These are phyloP conservation scores for Autographa gamma DNA, from an alignment of 2,888 invertebrate species.

Conservation along the genomic window DNA sequence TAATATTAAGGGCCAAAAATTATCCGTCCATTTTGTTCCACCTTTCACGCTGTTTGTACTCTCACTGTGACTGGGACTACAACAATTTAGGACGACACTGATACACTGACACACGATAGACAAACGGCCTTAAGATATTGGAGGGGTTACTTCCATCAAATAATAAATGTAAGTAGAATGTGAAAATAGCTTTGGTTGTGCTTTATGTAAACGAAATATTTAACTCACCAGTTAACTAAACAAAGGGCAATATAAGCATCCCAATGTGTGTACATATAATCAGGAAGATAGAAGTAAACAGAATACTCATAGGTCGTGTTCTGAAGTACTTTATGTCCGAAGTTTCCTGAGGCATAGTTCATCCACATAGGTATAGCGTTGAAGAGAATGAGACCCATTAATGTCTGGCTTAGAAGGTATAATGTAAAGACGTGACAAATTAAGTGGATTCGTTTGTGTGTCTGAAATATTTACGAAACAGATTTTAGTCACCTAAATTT, in stretches of 20 bases:
- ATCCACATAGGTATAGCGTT: constrained; percentile 29
- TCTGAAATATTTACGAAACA: constrained; percentile 27
- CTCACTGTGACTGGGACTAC: too few species aligned
- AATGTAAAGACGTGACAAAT: constrained; percentile 16
- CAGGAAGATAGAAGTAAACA: constrained; percentile 32
- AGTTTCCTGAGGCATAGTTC: constrained; percentile 32
- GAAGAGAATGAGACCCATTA: neutral
- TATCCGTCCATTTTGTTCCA: too few species aligned
- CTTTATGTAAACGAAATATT: neutral
- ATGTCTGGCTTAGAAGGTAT: neutral
- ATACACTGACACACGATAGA: too few species aligned
- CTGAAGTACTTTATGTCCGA: constrained; percentile 7
- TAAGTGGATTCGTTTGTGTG: constrained; percentile 8
- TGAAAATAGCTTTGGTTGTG: too few species aligned
- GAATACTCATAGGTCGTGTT: constrained; percentile 43
- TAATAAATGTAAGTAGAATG: too few species aligned
- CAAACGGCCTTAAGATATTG: too few species aligned
- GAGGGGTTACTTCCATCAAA: too few species aligned
- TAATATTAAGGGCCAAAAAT: too few species aligned
- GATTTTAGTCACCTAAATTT: too few species aligned
- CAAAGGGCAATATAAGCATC: constrained; percentile 26
- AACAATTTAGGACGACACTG: too few species aligned
- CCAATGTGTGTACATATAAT: constrained; percentile 24
- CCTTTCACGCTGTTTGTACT: too few species aligned
- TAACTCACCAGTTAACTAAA: constrained; percentile 36